A percentile compares a stretch with the other conserved stretches of the same genome.
Evolutionary conservation across 2,113 vertebrate genomes (phyloP).

Genomic region (Perccottus glenii): DNA sequence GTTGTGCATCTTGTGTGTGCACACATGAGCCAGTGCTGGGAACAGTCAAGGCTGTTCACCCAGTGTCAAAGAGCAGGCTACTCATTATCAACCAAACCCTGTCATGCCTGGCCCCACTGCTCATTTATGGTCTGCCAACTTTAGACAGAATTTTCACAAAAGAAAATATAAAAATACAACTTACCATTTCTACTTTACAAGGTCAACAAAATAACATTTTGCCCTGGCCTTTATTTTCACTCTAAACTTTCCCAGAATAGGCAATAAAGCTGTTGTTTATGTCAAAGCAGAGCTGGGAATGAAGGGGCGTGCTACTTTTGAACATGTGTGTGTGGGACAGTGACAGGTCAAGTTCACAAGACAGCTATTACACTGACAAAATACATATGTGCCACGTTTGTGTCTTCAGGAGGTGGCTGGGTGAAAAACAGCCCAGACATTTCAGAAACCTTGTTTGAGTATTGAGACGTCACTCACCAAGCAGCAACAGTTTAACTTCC

Average conservation of each 20-base stretch:
- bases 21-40: conserved; percentile 17
- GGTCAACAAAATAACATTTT: not conserved
- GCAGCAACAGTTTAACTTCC: conserved; percentile 92
- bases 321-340: not conserved
- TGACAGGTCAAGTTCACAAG: conserved; percentile 4
- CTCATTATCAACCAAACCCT: conserved; percentile 49
- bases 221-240: not conserved
- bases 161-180: no score
- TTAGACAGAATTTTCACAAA: not conserved
- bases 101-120: conserved; percentile 27
- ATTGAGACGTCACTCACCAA: conserved; percentile 82
- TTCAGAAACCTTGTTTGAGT: not conserved
- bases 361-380: conserved; percentile 2
- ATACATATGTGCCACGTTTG: conserved; percentile 23
- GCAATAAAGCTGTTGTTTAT: conserved; percentile 25
- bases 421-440: not conserved
- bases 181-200: not conserved
- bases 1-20: conserved; percentile 7
- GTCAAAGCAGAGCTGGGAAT: conserved; percentile 33
- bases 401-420: not conserved
- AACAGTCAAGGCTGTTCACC: conserved; percentile 48
- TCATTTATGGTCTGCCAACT: conserved; percentile 6
- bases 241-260: conserved; percentile 40
- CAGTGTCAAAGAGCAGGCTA: conserved; percentile 45
- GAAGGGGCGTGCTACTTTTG: conserved; percentile 5